phyloP scores from a whole-genome alignment of 1,140 invertebrate genomes.

The Drosophila lacertosa region DNA sequence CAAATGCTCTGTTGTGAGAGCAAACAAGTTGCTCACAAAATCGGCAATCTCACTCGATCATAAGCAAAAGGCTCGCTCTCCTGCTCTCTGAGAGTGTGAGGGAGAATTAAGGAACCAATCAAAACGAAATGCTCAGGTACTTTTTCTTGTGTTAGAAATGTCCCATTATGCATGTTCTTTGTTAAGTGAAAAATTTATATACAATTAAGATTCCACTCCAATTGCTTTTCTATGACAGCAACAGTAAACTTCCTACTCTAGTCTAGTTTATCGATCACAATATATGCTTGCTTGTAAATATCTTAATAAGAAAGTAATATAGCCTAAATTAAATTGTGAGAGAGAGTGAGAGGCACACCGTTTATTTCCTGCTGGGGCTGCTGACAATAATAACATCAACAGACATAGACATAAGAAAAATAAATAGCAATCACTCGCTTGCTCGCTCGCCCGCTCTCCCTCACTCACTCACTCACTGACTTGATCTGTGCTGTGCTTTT shows the following conservation, averaged over 20 bases:
- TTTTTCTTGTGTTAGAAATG: too few relatives aligned
- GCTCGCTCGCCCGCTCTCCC: background rate
- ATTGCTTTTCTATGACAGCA: background rate
- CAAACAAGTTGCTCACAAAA: too few relatives aligned
- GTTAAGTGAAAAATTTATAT: background rate
- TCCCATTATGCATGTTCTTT: background rate
- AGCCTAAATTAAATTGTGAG: constrained; percentile 14
- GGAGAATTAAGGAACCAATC: too few relatives aligned
- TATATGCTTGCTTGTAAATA: constrained; percentile 18
- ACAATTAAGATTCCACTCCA: constrained; percentile 3
- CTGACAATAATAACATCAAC: constrained; percentile 13
- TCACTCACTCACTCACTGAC: background rate
- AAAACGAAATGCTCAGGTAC: too few relatives aligned
- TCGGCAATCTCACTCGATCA: too few relatives aligned
- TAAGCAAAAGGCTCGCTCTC: too few relatives aligned
- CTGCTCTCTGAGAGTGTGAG: too few relatives aligned
- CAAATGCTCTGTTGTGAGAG: too few relatives aligned
- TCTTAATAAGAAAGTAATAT: constrained; percentile 24
- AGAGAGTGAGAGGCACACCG: constrained; percentile 7
- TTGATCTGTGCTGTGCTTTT: constrained; percentile 2
- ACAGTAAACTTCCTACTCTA: constrained; percentile 20
- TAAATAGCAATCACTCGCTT: constrained; percentile 28
- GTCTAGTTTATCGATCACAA: constrained; percentile 25
- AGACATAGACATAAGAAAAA: constrained; percentile 25
- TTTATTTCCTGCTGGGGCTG: constrained; percentile 34